Evolutionary conservation across 2,797 vertebrate genomes (phyloP), one percentile per base, ranked within the genome.

Genomic region (Macropodus opercularis): DNA sequence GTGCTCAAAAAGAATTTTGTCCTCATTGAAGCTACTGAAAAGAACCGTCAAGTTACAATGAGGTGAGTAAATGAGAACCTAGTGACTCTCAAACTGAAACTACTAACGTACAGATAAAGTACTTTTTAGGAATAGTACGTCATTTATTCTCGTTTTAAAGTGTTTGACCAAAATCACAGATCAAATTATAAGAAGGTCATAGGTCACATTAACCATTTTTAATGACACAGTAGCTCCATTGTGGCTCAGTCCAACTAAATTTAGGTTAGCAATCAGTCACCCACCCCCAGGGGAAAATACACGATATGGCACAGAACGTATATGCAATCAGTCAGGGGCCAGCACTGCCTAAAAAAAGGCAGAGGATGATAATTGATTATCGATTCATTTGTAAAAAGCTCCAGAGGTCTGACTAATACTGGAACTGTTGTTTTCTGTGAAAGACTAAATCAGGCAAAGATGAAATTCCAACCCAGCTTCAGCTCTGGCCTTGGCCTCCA

Each of bases 361-460:
- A 8, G 34, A 40, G 50, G 40, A 64, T 31, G 18, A 49, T 82
- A 84, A 90, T 87, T 83, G 77, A 83, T 84, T 88, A 88, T 87
- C 75, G 89, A 90, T 85, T 63, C 38, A 49, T 24, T 72, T 71
- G 55, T 77, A 76, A 81, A 76, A 65, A 23, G 41, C 41, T 69
- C 39, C 17, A n/a, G 53, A 67, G 44, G 49, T 58, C 29, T 51
- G 62, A 77, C 70, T n/a, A 21, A 66, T 48, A 68, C 42, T 13
- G 26, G 31, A 36, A 26, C 5, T 23, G 26, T 38, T 15, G 13
- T 8, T 49, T n/a, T n/a, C n/a, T 23, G 39, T 42, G 18, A 17
- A 18, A 13, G 10, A 44, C 38, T 47, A 75, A 82, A 84, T 74
- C 72, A 51, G 65, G 65, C 52, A 65, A 67, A 63, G 75, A 63